Conservation (phyloP, 2,113 vertebrate species). For the Clarias batrachus region DNA sequence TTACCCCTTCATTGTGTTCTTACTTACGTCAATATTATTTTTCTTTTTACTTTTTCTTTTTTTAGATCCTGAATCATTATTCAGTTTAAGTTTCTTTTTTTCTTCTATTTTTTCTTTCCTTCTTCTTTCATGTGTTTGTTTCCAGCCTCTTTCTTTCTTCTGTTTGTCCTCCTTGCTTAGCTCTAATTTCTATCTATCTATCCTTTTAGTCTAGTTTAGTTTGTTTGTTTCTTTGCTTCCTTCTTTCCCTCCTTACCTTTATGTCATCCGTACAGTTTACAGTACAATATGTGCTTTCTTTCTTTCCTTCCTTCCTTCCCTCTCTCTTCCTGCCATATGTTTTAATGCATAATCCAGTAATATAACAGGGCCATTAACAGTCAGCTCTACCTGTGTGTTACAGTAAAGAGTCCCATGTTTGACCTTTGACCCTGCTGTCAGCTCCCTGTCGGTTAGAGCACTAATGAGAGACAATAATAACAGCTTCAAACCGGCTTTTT, state of each 20-base stretch:
- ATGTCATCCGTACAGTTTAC: background rate
- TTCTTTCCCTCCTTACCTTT: background rate
- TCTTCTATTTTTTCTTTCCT: too few species aligned
- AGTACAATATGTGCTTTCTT: background rate
- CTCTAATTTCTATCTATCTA: background rate
- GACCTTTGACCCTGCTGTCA: constrained; percentile 63
- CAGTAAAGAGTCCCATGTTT: constrained; percentile 28
- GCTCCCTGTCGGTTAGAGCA: constrained; percentile 73
- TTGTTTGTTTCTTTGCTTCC: background rate
- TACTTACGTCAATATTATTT: too few species aligned
- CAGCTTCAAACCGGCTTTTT: constrained; percentile 73
- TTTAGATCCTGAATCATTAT: too few species aligned
- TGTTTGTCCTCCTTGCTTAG: background rate
- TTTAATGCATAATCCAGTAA: background rate
- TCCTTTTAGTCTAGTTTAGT: too few species aligned
- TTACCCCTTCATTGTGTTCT: too few species aligned
- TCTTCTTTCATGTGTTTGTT: too few species aligned
- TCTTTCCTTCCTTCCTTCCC: background rate
- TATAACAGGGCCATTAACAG: background rate
- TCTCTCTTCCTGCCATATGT: background rate
- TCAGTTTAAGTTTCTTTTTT: too few species aligned
- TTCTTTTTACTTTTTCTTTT: too few species aligned
- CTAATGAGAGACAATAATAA: constrained; percentile 81
- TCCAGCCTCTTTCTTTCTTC: too few species aligned
- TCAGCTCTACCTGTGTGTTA: background rate